Conservation (phyloP, 2,797 vertebrate species). For the Iguana delicatissima region DNA sequence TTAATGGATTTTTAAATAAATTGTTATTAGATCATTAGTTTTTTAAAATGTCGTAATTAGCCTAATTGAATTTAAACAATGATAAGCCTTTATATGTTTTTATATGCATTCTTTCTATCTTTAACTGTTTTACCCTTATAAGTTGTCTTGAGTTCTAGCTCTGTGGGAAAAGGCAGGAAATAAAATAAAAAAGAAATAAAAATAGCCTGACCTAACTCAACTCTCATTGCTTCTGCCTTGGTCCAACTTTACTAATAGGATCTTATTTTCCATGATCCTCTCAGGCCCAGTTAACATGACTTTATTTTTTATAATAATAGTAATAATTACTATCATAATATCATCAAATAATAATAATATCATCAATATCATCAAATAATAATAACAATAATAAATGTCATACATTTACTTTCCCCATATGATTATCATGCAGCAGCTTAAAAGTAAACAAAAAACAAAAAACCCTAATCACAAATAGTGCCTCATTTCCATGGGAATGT, state of each 20-base stretch:
- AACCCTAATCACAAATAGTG: neutral
- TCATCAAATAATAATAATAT: neutral
- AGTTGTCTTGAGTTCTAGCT: too few species aligned
- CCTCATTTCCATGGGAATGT: neutral
- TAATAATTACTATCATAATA: too few species aligned
- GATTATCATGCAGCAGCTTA: neutral
- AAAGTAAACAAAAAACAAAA: neutral
- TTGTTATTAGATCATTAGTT: too few species aligned
- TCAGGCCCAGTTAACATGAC: neutral
- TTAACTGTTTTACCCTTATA: too few species aligned
- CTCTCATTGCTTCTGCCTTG: neutral
- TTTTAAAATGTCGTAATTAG: too few species aligned
- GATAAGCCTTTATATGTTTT: too few species aligned
- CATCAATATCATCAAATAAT: neutral
- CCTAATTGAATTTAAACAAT: too few species aligned
- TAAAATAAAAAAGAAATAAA: too few species aligned
- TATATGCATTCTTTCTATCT: too few species aligned
- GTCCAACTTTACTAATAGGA: neutral
- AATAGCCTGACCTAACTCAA: neutral
- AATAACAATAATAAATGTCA: neutral
- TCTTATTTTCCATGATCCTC: neutral
- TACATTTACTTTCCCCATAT: neutral
- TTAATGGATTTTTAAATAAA: too few species aligned
- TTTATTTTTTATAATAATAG: neutral
- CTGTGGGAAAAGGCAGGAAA: too few species aligned